A percentile compares a stretch with the other conserved stretches of the same genome.
Conservation (phyloP, 2,888 invertebrate species). For the Drosophila leonis region DNA sequence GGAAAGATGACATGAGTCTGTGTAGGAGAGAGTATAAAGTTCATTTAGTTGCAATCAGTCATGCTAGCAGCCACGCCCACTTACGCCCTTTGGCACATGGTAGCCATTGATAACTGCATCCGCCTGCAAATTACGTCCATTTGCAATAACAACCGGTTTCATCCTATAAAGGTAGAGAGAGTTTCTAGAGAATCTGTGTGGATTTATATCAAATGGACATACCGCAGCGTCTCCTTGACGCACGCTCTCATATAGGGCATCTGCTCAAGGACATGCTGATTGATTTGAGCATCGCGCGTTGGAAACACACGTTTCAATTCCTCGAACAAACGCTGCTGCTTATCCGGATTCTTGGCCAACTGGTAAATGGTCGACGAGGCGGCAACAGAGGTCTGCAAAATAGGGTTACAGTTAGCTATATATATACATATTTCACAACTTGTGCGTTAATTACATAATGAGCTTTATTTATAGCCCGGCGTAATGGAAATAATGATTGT, state of each 20-base stretch:
- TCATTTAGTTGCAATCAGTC: background rate
- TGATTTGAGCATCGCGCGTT: conserved; percentile 86
- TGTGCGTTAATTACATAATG: conserved; percentile 29
- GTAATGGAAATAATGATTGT: conserved; percentile 10
- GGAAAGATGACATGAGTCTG: conserved; percentile 93
- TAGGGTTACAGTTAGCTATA: background rate
- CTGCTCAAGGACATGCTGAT: conserved; percentile 88
- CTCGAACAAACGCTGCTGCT: conserved; percentile 88
- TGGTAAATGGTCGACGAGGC: conserved; percentile 91
- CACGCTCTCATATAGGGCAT: conserved; percentile 91
- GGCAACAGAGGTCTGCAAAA: conserved; percentile 89
- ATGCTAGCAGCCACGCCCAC: conserved; percentile 51
- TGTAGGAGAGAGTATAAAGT: background rate
- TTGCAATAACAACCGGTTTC: conserved; percentile 93
- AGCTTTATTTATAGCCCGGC: conserved; percentile 20
- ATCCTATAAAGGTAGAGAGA: conserved; percentile 86
- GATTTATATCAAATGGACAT: conserved; percentile 47
- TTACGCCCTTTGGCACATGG: conserved; percentile 92
- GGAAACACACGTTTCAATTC: conserved; percentile 88
- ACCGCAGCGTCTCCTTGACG: conserved; percentile 92
- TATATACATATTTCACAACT: conserved; percentile 4
- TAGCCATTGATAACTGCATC: conserved; percentile 92
- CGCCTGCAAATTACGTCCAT: conserved; percentile 91
- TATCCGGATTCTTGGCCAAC: conserved; percentile 89
- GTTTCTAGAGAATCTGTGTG: background rate